A percentile compares a stretch with the other conserved stretches of the same genome.
Evolutionary conservation across 1,140 invertebrate genomes (phyloP).

Genomic region (Brachionus rotundiformis): DNA sequence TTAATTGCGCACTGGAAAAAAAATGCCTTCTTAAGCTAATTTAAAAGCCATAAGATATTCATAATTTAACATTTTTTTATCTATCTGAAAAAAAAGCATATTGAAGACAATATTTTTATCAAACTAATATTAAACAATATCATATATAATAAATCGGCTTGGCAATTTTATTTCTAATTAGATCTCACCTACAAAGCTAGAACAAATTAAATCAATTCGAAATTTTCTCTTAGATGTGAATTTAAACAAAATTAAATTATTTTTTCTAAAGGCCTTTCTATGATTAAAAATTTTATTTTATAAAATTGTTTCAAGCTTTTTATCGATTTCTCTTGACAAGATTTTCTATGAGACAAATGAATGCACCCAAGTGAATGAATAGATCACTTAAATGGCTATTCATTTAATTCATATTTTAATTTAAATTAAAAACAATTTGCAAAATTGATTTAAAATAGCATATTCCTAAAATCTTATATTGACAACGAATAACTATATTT

Average conservation of each 20-base stretch:
- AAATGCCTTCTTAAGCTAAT: neutral
- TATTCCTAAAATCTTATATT: too few relatives aligned
- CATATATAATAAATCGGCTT: neutral
- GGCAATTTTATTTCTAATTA: neutral
- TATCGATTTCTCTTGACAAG: neutral
- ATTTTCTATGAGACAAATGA: neutral
- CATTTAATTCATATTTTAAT: too few relatives aligned
- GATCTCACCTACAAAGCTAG: neutral
- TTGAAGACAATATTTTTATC: neutral
- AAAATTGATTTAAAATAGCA: too few relatives aligned
- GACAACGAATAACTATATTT: too few relatives aligned
- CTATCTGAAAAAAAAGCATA: neutral
- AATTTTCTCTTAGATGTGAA: neutral
- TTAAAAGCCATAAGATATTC: constrained; percentile 14
- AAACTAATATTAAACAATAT: too few relatives aligned
- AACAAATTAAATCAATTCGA: neutral
- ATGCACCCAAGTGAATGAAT: neutral
- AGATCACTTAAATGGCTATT: too few relatives aligned
- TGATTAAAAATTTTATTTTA: neutral
- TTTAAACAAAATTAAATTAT: neutral
- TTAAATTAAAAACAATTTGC: too few relatives aligned
- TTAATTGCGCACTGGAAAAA: neutral
- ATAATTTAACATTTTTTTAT: constrained; percentile 5
- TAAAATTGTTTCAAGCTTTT: neutral
- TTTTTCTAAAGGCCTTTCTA: neutral